A percentile compares a stretch with the other conserved stretches of the same genome.
These are phyloP conservation scores for Apis laboriosa DNA, from an alignment of 1,140 invertebrate genomes.

Conservation along the genomic window DNA sequence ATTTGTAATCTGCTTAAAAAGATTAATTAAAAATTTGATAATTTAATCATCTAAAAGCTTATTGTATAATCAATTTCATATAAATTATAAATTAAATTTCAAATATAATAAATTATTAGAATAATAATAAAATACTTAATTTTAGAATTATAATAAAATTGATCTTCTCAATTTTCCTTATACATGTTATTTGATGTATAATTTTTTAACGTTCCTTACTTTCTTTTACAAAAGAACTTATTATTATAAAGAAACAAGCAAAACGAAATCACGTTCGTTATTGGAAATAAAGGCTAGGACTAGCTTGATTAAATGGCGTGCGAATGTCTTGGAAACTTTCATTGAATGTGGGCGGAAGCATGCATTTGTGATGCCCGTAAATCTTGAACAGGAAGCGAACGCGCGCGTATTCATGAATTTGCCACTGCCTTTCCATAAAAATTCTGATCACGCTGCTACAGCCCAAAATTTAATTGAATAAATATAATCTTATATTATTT, in stretches of 20 bases:
- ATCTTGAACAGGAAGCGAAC: constrained; percentile 66
- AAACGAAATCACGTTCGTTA: neutral
- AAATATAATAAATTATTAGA: neutral
- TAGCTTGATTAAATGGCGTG: constrained; percentile 42
- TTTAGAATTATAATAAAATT: neutral
- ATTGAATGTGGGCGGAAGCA: constrained; percentile 58
- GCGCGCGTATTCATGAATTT: constrained; percentile 57
- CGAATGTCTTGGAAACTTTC: constrained; percentile 42
- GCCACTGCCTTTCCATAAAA: constrained; percentile 49
- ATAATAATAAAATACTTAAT: neutral
- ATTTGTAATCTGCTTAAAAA: too few species aligned
- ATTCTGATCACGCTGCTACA: constrained; percentile 48
- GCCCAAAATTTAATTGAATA: constrained; percentile 21
- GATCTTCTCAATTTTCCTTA: neutral
- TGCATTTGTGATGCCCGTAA: constrained; percentile 51
- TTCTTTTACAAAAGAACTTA: neutral
- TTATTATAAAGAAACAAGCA: neutral
- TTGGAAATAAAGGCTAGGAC: constrained; percentile 1
- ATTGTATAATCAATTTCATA: too few species aligned
- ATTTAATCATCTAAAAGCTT: too few species aligned
- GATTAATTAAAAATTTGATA: too few species aligned
- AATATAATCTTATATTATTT: neutral
- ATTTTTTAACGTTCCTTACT: neutral
- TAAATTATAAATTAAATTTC: too few species aligned
- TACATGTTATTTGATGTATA: neutral